Percentiles rank a stretch among this genome's conserved stretches.
Conservation (phyloP, 1,140 invertebrate species). For the Drosophila suzukii region DNA sequence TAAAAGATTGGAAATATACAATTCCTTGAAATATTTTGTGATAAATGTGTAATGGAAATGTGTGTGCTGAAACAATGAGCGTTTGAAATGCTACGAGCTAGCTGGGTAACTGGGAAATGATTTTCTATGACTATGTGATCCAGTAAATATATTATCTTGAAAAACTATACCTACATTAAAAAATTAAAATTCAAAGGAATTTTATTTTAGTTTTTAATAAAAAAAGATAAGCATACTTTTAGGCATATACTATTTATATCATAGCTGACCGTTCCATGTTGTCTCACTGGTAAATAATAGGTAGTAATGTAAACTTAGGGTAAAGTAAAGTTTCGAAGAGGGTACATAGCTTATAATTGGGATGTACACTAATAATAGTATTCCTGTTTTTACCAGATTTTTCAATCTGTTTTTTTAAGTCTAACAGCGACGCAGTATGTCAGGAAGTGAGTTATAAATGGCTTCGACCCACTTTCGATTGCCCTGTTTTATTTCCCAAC, state of each 20-base stretch:
- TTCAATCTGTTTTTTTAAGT: too few relatives aligned
- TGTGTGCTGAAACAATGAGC: background rate
- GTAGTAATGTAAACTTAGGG: background rate
- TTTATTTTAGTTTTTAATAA: background rate
- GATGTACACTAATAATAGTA: too few relatives aligned
- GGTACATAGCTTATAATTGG: too few relatives aligned
- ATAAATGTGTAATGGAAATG: slow-evolving; percentile 15
- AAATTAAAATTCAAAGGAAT: too few relatives aligned
- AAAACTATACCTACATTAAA: background rate
- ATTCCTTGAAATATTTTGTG: background rate
- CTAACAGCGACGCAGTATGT: background rate
- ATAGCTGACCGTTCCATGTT: too few relatives aligned
- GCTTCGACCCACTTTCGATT: slow-evolving; percentile 12
- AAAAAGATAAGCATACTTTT: background rate
- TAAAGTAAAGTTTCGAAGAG: background rate
- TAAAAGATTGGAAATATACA: background rate
- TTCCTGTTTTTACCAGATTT: too few relatives aligned
- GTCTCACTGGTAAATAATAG: background rate
- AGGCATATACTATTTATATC: background rate
- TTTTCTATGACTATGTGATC: background rate
- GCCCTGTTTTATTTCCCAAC: slow-evolving; percentile 17
- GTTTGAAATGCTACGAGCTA: background rate
- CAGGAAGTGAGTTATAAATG: background rate
- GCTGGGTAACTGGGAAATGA: background rate
- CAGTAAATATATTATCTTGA: too few relatives aligned